These are phyloP conservation scores for Rhinopithecus roxellana DNA, from an alignment of 2,113 vertebrate species.

Conservation along the genomic window DNA sequence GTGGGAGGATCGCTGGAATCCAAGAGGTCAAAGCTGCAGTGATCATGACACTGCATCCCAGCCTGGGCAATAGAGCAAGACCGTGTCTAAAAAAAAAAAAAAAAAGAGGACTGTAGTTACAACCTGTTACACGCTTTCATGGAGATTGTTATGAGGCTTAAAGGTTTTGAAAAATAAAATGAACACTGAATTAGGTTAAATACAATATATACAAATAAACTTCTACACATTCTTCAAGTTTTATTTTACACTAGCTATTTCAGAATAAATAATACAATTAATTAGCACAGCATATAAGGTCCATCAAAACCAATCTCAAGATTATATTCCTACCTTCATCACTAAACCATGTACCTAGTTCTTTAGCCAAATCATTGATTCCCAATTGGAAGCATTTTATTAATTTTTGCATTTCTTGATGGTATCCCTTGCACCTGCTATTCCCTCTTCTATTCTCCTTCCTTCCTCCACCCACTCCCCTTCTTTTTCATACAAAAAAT, in stretches of 20 bases:
- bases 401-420: not conserved
- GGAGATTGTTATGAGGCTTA: not conserved
- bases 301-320: not conserved
- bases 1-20: too few species aligned
- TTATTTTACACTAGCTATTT: not conserved
- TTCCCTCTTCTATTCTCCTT: not conserved
- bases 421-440: not conserved
- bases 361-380: not conserved
- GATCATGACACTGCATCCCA: too few species aligned
- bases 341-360: not conserved
- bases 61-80: too few species aligned
- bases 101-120: not conserved
- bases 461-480: not conserved
- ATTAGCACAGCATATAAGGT: not conserved
- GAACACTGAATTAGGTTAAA: not conserved
- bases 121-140: not conserved
- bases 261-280: not conserved
- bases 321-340: not conserved
- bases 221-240: not conserved
- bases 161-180: not conserved
- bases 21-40: too few species aligned
- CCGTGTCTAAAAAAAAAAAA: too few species aligned
- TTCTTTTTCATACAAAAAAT: not conserved
- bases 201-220: not conserved
- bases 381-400: not conserved